phyloP scores from a whole-genome alignment of 2,113 vertebrate species.

The Orthonyx spaldingii region DNA sequence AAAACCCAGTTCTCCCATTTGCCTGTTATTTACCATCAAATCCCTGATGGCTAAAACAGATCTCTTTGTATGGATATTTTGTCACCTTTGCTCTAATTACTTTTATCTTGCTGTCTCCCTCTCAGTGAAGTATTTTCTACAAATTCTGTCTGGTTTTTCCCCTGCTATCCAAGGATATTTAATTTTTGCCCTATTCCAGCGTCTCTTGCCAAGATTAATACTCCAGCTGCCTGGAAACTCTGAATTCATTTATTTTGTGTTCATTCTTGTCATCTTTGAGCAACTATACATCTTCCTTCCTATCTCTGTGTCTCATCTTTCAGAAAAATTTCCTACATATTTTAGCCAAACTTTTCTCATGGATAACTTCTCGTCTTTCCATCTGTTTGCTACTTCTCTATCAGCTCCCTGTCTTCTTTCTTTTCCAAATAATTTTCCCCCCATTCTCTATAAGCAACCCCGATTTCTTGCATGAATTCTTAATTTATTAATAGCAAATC shows the following conservation, averaged over 20 bases:
- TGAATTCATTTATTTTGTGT: slow-evolving; percentile 43
- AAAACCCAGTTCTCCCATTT: background rate
- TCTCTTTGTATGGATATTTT: background rate
- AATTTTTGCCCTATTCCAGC: slow-evolving; percentile 1
- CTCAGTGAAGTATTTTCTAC: background rate
- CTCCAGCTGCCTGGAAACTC: slow-evolving; percentile 59
- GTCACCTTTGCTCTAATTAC: background rate
- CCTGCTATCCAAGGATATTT: slow-evolving; percentile 18
- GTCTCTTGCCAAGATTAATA: slow-evolving; percentile 24
- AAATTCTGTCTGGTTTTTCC: background rate
- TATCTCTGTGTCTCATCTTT: slow-evolving; percentile 3
- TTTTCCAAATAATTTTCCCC: no score
- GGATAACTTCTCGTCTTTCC: background rate
- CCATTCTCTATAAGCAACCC: no score
- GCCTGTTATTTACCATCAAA: background rate
- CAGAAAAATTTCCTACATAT: background rate
- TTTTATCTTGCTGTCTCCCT: background rate
- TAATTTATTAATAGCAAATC: background rate
- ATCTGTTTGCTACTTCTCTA: background rate
- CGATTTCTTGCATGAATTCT: background rate
- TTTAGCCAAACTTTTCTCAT: background rate
- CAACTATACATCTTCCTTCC: background rate
- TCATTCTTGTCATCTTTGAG: background rate
- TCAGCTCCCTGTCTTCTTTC: background rate
- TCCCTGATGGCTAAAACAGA: background rate